Conservation (phyloP, 1,140 invertebrate genomes). For the Drosophila saltans region DNA sequence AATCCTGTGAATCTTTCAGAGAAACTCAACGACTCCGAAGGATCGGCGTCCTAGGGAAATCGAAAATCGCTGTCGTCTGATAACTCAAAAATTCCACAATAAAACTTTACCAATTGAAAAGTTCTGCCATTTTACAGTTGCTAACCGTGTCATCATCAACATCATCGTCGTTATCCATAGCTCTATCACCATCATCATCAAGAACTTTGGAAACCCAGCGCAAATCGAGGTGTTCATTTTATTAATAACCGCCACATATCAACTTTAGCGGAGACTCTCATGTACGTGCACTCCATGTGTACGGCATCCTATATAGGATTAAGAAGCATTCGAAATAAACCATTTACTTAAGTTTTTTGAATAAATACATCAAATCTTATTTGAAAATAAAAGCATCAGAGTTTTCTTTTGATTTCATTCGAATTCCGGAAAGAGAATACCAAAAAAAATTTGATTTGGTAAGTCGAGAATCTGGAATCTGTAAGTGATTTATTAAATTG, state of each 20-base stretch:
- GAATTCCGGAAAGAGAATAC: no score
- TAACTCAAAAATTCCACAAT: constrained; percentile 76
- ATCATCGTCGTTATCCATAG: background rate
- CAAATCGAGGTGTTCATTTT: constrained; percentile 74
- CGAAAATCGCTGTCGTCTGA: constrained; percentile 50
- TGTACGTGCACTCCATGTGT: constrained; percentile 54
- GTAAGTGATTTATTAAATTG: no score
- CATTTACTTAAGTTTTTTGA: constrained; percentile 38
- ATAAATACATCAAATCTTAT: constrained; percentile 25
- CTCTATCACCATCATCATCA: background rate
- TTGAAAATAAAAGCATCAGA: background rate
- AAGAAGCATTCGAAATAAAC: constrained; percentile 58
- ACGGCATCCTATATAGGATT: constrained; percentile 60
- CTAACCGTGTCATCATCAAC: constrained; percentile 41
- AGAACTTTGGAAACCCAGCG: constrained; percentile 50
- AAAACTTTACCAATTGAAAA: constrained; percentile 56
- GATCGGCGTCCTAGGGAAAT: constrained; percentile 54
- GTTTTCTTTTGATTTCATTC: no score
- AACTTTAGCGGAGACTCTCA: constrained; percentile 55
- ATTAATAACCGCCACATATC: constrained; percentile 56
- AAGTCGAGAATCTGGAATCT: no score
- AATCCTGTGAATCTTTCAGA: constrained; percentile 65
- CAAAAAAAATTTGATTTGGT: no score
- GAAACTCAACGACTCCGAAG: constrained; percentile 55
- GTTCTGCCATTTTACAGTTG: constrained; percentile 69